phyloP scores from a whole-genome alignment of 2,888 invertebrate genomes.

The Branchipolynoe longqiensis region DNA sequence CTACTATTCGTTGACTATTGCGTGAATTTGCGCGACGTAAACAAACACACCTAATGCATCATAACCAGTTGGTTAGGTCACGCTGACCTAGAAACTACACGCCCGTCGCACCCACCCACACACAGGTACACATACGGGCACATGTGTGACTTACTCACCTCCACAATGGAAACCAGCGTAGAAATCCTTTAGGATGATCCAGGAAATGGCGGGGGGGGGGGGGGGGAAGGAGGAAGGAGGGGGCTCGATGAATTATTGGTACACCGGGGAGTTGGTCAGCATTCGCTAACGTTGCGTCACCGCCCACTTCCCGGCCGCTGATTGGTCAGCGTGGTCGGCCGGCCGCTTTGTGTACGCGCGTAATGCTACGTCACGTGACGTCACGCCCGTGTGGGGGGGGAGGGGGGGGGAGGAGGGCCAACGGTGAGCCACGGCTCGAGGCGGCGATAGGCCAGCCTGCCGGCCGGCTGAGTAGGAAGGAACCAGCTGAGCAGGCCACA shows the following conservation, averaged over 20 bases:
- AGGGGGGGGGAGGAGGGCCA: not conserved
- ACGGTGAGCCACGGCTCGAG: not conserved
- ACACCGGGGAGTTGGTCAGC: not conserved
- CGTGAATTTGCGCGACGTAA: no score
- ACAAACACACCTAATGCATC: no score
- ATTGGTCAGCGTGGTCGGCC: constrained; percentile 15
- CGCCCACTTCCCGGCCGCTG: constrained; percentile 29
- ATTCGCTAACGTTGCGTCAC: constrained; percentile 13
- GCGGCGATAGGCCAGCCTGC: not conserved
- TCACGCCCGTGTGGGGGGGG: not conserved
- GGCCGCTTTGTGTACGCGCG: not conserved
- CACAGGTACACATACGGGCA: no score
- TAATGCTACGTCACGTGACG: not conserved
- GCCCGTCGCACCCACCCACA: no score
- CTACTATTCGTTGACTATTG: no score
- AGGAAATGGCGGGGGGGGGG: not conserved
- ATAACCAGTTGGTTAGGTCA: no score
- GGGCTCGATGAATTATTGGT: not conserved
- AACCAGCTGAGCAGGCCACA: not conserved
- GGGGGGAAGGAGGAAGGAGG: constrained; percentile 2
- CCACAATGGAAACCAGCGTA: no score
- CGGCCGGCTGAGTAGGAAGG: not conserved
- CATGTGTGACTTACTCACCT: no score
- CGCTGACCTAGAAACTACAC: no score
- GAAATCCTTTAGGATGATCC: no score